Percentiles rank a stretch among this genome's conserved stretches.
These are phyloP conservation scores for Silurus meridionalis DNA, from an alignment of 2,113 vertebrate species.

Conservation along the genomic window DNA sequence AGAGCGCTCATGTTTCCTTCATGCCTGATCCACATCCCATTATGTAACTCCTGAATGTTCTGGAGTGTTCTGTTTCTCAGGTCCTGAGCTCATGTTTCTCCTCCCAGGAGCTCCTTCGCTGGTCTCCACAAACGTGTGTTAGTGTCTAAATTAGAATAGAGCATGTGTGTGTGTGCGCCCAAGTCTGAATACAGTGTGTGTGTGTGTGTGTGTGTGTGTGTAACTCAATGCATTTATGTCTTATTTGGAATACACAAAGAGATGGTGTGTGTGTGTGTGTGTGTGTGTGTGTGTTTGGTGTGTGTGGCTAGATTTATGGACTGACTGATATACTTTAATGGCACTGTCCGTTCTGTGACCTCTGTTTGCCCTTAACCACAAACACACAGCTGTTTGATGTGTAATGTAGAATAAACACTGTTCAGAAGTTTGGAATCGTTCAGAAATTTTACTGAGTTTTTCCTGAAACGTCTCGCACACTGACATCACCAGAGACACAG, in stretches of 20 bases:
- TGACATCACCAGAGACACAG: no score
- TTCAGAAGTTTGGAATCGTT: neutral
- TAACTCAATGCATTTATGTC: no score
- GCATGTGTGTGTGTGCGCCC: neutral
- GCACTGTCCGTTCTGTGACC: neutral
- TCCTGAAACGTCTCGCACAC: no score
- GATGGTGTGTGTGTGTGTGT: neutral
- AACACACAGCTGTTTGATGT: neutral
- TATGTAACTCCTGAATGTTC: neutral
- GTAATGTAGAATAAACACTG: neutral
- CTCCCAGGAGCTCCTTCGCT: neutral
- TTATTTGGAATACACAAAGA: no score
- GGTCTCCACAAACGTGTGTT: no score
- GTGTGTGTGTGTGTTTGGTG: neutral
- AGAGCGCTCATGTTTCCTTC: neutral
- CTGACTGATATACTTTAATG: neutral
- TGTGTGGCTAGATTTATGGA: neutral
- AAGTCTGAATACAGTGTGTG: no score
- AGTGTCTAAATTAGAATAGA: no score
- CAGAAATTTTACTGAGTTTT: no score
- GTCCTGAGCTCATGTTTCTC: neutral
- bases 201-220: neutral
- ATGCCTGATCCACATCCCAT: neutral
- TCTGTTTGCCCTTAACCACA: neutral
- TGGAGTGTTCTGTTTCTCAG: neutral